A percentile compares a stretch with the other conserved stretches of the same genome.
These are phyloP conservation scores for Tillus elongatus DNA, from an alignment of 2,888 invertebrate genomes.

Conservation along the genomic window DNA sequence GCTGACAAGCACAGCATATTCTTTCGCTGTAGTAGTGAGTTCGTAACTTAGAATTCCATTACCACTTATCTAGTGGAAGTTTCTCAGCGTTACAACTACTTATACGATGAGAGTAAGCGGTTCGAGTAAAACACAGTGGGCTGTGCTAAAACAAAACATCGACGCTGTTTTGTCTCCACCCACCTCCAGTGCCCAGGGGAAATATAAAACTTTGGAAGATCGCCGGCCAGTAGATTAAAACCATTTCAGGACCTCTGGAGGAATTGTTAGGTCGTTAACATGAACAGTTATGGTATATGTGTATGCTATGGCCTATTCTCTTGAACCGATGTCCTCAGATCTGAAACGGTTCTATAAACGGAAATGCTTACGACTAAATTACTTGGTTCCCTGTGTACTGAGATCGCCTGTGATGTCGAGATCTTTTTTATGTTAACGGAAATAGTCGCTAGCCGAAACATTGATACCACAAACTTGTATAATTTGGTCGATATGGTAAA, in stretches of 20 bases:
- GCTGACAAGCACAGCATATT: too few relatives aligned
- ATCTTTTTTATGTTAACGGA: too few relatives aligned
- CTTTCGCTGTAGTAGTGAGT: too few relatives aligned
- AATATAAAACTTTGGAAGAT: conserved; percentile 36
- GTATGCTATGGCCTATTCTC: too few relatives aligned
- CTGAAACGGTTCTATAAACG: too few relatives aligned
- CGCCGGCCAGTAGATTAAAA: conserved; percentile 35
- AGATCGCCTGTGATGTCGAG: too few relatives aligned
- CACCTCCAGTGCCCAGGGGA: conserved; percentile 27
- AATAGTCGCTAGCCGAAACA: too few relatives aligned
- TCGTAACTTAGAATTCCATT: conserved; percentile 1
- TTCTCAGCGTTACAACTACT: conserved; percentile 2
- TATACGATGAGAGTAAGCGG: not conserved
- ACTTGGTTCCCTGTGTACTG: too few relatives aligned
- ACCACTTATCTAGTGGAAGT: not conserved
- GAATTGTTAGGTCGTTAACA: conserved; percentile 32
- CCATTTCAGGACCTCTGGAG: conserved; percentile 26
- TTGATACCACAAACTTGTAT: too few relatives aligned
- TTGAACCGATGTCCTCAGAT: too few relatives aligned
- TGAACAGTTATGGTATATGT: conserved; percentile 24
- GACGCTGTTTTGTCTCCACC: conserved; percentile 17
- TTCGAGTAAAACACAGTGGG: not conserved
- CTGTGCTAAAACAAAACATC: conserved; percentile 1
- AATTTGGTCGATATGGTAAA: too few relatives aligned
- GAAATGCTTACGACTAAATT: too few relatives aligned